phyloP scores from a whole-genome alignment of 2,888 invertebrate genomes.

The Leucoptera coffeella region DNA sequence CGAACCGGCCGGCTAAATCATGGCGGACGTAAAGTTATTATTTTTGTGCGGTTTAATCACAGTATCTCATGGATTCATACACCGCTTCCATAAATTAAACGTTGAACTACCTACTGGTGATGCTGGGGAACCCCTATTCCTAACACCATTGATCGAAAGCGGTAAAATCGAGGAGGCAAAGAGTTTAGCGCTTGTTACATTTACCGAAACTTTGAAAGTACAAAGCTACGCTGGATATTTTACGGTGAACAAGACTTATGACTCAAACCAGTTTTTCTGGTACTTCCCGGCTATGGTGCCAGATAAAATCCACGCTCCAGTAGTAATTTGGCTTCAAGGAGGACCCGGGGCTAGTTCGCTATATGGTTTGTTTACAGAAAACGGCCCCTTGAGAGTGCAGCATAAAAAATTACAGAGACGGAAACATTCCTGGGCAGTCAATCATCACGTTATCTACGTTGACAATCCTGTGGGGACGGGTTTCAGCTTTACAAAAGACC shows the following conservation, averaged over 20 bases:
- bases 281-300: slow-evolving; percentile 70
- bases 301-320: slow-evolving; percentile 54
- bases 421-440: slow-evolving; percentile 72
- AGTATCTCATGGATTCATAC: slow-evolving; percentile 20
- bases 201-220: slow-evolving; percentile 52
- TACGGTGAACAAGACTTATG: slow-evolving; percentile 70
- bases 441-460: slow-evolving; percentile 78
- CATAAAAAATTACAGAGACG: slow-evolving; percentile 46
- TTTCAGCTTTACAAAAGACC: slow-evolving; percentile 78
- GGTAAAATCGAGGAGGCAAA: slow-evolving; percentile 65
- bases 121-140: slow-evolving; percentile 59
- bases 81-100: slow-evolving; percentile 25
- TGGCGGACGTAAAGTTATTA: no score
- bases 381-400: slow-evolving; percentile 60
- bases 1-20: no score
- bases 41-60: no score
- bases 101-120: slow-evolving; percentile 21
- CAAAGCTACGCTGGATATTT: slow-evolving; percentile 76
- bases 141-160: slow-evolving; percentile 67
- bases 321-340: slow-evolving; percentile 80
- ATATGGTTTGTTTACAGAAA: slow-evolving; percentile 76
- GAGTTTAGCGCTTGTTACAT: slow-evolving; percentile 45
- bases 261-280: slow-evolving; percentile 89
- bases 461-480: slow-evolving; percentile 93
- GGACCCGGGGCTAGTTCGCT: slow-evolving; percentile 79